Evolutionary conservation across 2,113 vertebrate species (phyloP).

Genomic region (Eulemur macaco): DNA sequence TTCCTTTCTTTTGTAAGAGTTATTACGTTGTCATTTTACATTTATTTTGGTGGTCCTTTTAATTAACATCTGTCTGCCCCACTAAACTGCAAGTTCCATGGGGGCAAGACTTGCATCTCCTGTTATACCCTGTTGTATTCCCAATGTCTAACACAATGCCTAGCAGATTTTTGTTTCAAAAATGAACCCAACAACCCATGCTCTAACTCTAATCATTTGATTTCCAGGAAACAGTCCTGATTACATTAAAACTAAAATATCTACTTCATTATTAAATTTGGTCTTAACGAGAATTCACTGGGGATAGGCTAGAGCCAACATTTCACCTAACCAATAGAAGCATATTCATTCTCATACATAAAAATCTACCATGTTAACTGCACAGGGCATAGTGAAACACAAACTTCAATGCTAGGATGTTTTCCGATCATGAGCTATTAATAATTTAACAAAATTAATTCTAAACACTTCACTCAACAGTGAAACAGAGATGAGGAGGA

Average conservation of each 20-base stretch:
- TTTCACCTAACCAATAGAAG: slow-evolving; percentile 70
- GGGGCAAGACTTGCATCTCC: background rate
- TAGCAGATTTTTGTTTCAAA: background rate
- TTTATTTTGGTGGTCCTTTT: background rate
- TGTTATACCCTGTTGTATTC: background rate
- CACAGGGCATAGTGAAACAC: slow-evolving; percentile 68
- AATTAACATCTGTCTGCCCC: background rate
- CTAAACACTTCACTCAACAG: slow-evolving; percentile 83
- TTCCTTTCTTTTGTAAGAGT: background rate
- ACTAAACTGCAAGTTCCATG: background rate
- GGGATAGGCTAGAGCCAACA: slow-evolving; percentile 51
- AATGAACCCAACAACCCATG: background rate
- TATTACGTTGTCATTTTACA: background rate
- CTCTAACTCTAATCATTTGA: background rate
- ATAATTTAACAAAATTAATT: slow-evolving; percentile 88
- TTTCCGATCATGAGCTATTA: slow-evolving; percentile 84
- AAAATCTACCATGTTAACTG: slow-evolving; percentile 74
- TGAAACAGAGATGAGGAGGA: slow-evolving; percentile 77
- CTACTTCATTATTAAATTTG: slow-evolving; percentile 70
- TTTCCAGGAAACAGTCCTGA: background rate
- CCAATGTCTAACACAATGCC: background rate
- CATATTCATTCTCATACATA: background rate
- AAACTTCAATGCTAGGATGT: slow-evolving; percentile 78
- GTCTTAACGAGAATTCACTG: slow-evolving; percentile 61
- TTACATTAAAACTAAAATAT: slow-evolving; percentile 36